phyloP scores from a whole-genome alignment of 2,797 vertebrate genomes.

The Acestrorhynchus altus region DNA sequence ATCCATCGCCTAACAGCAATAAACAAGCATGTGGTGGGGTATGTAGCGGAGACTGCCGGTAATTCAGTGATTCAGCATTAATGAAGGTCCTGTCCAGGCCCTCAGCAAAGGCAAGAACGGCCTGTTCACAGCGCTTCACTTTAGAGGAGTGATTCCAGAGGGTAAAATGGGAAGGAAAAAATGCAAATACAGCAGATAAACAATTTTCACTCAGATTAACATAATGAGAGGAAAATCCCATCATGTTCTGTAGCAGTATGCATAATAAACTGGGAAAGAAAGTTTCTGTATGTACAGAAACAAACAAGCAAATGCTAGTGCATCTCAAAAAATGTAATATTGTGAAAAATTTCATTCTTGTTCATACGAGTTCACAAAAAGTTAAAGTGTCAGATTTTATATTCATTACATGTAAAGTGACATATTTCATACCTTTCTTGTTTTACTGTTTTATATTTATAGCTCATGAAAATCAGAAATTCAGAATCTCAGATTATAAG shows the following conservation, averaged over 20 bases:
- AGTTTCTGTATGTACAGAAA: too few relatives aligned
- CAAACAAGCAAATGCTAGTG: too few relatives aligned
- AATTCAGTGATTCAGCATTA: conserved; percentile 14
- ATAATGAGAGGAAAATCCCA: not conserved
- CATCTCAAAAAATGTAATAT: too few relatives aligned
- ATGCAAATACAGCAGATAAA: too few relatives aligned
- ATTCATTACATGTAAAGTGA: too few relatives aligned
- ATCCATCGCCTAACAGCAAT: conserved; percentile 56
- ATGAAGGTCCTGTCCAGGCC: conserved; percentile 8
- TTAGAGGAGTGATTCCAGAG: not conserved
- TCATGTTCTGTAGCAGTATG: not conserved
- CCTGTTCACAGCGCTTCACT: conserved; percentile 8
- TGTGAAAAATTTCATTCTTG: too few relatives aligned
- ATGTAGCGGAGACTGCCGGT: not conserved
- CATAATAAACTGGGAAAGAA: not conserved
- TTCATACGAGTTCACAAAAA: too few relatives aligned
- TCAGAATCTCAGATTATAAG: too few relatives aligned
- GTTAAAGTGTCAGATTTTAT: too few relatives aligned
- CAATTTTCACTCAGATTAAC: not conserved
- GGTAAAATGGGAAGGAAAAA: not conserved
- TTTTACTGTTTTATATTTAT: too few relatives aligned
- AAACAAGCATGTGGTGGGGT: not conserved
- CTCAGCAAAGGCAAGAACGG: conserved; percentile 1
- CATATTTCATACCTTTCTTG: too few relatives aligned
- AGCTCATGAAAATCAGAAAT: too few relatives aligned